These are phyloP conservation scores for Alces alces DNA, from an alignment of 2,113 vertebrate genomes.

Conservation along the genomic window DNA sequence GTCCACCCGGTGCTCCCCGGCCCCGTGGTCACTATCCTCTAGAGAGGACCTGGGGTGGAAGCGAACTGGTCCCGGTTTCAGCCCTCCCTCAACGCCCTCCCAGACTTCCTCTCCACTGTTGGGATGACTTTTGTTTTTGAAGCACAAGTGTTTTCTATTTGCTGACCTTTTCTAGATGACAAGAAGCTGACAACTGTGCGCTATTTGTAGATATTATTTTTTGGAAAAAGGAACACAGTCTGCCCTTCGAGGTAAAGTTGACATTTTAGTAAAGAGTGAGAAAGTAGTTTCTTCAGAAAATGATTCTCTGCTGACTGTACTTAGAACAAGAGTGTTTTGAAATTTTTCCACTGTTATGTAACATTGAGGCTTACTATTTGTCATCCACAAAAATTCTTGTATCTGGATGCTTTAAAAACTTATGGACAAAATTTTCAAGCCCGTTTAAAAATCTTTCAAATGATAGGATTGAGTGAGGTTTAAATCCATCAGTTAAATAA, in stretches of 20 bases:
- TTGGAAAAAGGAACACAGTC: not conserved
- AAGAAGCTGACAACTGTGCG: fast-evolving
- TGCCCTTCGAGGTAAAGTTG: not conserved
- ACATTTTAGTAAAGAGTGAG: not conserved
- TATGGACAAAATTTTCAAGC: not conserved
- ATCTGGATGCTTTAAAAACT: not conserved
- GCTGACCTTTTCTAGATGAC: not conserved
- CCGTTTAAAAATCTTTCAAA: not conserved
- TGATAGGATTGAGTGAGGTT: not conserved
- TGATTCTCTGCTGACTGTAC: not conserved
- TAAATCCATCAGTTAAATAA: not conserved
- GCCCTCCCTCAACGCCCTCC: fast-evolving
- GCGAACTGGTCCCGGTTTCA: fast-evolving
- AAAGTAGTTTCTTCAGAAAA: not conserved
- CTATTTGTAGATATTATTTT: not conserved
- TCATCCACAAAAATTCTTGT: not conserved
- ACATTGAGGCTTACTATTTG: not conserved
- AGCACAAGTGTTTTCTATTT: not conserved
- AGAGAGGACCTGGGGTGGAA: not conserved
- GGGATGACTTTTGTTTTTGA: not conserved
- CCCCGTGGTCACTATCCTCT: fast-evolving
- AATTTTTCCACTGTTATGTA: not conserved
- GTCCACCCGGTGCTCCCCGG: not conserved
- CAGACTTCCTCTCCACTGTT: not conserved
- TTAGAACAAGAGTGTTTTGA: not conserved